A percentile compares a stretch with the other conserved stretches of the same genome.
These are phyloP conservation scores for Cranoglanis bouderius DNA, from an alignment of 2,113 vertebrate genomes.

Conservation along the genomic window DNA sequence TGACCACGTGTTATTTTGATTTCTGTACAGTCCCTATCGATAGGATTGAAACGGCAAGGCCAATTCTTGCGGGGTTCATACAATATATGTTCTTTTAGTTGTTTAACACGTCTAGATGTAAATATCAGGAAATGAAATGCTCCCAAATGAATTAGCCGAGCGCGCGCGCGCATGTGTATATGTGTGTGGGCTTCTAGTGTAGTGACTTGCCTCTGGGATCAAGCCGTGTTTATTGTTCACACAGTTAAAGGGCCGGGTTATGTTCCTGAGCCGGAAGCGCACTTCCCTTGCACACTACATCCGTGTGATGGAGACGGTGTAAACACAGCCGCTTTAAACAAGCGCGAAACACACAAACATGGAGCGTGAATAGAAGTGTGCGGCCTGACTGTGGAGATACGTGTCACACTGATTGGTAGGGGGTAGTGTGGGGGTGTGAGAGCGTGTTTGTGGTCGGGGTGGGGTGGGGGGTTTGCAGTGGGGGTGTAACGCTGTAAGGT, in stretches of 20 bases:
- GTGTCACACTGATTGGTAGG: conserved; percentile 3
- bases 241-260: conserved; percentile 19
- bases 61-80: too few species aligned
- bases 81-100: background rate
- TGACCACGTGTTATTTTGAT: too few species aligned
- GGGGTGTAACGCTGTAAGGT: background rate
- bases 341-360: conserved; percentile 61
- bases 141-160: background rate
- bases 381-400: background rate
- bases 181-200: background rate
- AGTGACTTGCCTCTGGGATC: background rate
- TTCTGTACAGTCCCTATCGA: too few species aligned
- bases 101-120: background rate
- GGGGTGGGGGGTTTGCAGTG: too few species aligned
- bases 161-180: background rate
- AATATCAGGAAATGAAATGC: background rate
- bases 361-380: conserved; percentile 23
- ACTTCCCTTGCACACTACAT: background rate
- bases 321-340: conserved; percentile 65
- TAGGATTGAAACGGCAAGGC: too few species aligned
- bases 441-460: background rate
- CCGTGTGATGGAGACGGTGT: background rate
- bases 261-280: background rate
- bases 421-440: background rate
- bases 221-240: conserved; percentile 35